These are phyloP conservation scores for Indicator indicator DNA, from an alignment of 2,113 vertebrate genomes.

Conservation along the genomic window DNA sequence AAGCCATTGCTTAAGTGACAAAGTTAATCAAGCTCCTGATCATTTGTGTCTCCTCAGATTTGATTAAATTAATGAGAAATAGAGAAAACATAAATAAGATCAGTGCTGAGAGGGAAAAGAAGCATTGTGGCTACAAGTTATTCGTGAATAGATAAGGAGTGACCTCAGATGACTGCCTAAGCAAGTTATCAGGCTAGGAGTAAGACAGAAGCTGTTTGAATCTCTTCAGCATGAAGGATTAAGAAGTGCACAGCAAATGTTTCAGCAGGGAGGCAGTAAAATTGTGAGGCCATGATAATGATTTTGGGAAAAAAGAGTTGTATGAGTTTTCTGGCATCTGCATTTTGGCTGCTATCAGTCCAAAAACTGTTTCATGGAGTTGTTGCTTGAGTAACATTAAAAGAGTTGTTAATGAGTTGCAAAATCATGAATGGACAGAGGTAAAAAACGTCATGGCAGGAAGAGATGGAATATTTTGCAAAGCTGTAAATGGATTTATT, in stretches of 20 bases:
- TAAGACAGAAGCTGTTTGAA: background rate
- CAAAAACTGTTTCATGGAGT: background rate
- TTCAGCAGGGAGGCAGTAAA: background rate
- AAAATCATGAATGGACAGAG: background rate
- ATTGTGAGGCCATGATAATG: background rate
- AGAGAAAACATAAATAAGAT: background rate
- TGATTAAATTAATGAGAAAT: conserved; percentile 34
- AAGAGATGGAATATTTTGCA: background rate
- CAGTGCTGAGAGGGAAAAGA: background rate
- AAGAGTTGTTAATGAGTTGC: background rate
- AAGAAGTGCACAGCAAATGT: background rate
- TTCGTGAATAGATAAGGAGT: background rate
- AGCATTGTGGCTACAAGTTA: background rate
- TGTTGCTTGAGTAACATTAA: background rate
- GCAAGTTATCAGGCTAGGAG: background rate
- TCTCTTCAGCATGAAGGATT: background rate
- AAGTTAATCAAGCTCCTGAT: background rate
- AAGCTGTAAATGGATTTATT: background rate
- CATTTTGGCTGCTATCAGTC: background rate
- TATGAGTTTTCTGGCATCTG: background rate
- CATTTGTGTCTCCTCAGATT: background rate
- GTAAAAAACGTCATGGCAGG: background rate
- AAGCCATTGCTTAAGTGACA: background rate
- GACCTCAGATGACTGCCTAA: background rate
- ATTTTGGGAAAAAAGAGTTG: background rate